phyloP scores from a whole-genome alignment of 1,140 invertebrate species.

The Drosophila nasuta region DNA sequence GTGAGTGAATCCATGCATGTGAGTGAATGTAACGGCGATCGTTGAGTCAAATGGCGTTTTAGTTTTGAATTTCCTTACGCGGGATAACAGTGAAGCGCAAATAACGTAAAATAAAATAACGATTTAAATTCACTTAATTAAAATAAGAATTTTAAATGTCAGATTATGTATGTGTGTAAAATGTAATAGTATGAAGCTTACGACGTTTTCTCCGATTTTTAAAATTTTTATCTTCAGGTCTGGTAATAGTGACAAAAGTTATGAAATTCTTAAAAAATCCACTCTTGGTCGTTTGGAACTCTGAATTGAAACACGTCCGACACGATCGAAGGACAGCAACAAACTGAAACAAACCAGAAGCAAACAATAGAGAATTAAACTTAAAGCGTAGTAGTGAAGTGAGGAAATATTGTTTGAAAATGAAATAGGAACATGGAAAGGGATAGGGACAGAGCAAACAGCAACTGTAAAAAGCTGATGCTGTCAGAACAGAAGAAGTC shows the following conservation, averaged over 20 bases:
- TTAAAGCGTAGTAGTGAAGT: background rate
- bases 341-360: constrained; percentile 12
- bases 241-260: background rate
- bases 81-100: background rate
- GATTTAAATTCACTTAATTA: too few species aligned
- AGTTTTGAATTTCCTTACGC: background rate
- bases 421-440: background rate
- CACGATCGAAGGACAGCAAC: constrained; percentile 15
- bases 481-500: constrained; percentile 7
- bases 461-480: constrained; percentile 13
- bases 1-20: background rate
- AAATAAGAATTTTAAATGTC: too few species aligned
- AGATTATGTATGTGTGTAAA: too few species aligned
- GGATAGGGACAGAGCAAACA: background rate
- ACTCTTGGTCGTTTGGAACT: too few species aligned
- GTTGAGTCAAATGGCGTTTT: background rate
- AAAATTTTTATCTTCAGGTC: background rate
- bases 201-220: too few species aligned
- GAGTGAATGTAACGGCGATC: constrained; percentile 1
- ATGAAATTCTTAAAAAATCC: background rate
- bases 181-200: too few species aligned
- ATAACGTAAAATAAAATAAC: background rate
- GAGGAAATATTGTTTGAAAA: background rate
- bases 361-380: background rate
- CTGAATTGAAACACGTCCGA: constrained; percentile 2